phyloP scores from a whole-genome alignment of 2,113 vertebrate genomes.

The Mus musculus region DNA sequence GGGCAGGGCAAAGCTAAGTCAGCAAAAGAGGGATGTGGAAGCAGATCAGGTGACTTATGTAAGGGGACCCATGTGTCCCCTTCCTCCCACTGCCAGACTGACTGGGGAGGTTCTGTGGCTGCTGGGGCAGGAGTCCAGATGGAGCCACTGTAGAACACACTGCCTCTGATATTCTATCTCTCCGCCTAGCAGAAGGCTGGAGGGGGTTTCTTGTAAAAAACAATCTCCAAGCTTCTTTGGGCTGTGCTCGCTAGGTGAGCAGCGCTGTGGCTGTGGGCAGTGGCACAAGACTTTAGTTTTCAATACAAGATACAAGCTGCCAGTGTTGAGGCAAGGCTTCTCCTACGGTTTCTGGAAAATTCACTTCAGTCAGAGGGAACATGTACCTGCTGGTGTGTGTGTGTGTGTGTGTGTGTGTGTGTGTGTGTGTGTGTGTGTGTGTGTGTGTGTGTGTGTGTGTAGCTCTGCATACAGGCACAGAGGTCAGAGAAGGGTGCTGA shows the following conservation, averaged over 20 bases:
- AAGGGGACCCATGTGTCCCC: not conserved
- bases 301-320: not conserved
- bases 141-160: not conserved
- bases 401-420: not conserved
- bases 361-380: not conserved
- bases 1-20: not conserved
- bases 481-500: not conserved
- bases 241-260: not conserved
- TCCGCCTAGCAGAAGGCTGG: not conserved
- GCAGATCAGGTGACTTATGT: constrained; percentile 32
- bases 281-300: not conserved
- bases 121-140: constrained; percentile 57
- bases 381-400: accelerated
- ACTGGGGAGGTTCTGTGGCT: not conserved
- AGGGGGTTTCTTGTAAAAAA: not conserved
- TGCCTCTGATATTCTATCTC: constrained; percentile 70
- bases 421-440: not conserved
- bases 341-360: not conserved
- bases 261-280: not conserved
- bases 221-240: not conserved
- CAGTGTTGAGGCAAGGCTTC: not conserved
- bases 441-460: not conserved
- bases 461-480: not conserved
- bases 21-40: accelerated
- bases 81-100: not conserved